Base-by-base conservation (phyloP, 1,140 invertebrate genomes). In the Trichogramma pretiosum region DNA sequence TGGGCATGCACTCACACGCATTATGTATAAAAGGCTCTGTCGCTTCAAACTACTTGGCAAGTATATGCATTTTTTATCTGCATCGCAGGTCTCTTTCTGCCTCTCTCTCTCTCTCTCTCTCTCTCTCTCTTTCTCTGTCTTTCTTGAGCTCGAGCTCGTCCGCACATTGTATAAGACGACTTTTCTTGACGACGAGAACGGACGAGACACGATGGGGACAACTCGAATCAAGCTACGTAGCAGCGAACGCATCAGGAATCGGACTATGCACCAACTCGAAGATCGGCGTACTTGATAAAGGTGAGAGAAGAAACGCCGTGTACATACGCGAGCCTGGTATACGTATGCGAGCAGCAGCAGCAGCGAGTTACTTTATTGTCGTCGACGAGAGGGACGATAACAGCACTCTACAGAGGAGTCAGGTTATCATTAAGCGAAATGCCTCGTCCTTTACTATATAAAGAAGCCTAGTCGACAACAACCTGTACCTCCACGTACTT, bases 351-450 rank as follows among this genome's bases (percentile, higher is more conserved):
- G n/a, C n/a, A n/a, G n/a, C n/a, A n/a, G n/a, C n/a, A n/a, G n/a
- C n/a, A n/a, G n/a, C n/a, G n/a, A n/a, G n/a, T n/a, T n/a, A n/a
- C n/a, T n/a, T n/a, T n/a, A n/a, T n/a, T n/a, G n/a, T n/a, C n/a
- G n/a, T n/a, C n/a, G 22, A 48, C 40, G 50, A 39, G 46, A 50
- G n/a, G n/a, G n/a, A 45, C 38, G 44, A 53, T 50, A 45, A 50
- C 48, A 43, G 30, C 42, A 9, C 14, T 36, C 21, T 5, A 28
- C 16, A 19, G 37, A 56, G 39, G 56, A 55, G 52, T 57, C 57
- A 59, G 60, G 64, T 68, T 67, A 68, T 69, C 68, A 69, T 68
- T 70, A 71, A 71, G 68, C 68, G 68, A 71, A 69, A 69, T 71
- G 68, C 66, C 68, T 59, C 69, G 68, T 70, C 67, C 67, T 28